Evolutionary conservation across 2,888 invertebrate species (phyloP).

Genomic region (Tenthredo amoena): DNA sequence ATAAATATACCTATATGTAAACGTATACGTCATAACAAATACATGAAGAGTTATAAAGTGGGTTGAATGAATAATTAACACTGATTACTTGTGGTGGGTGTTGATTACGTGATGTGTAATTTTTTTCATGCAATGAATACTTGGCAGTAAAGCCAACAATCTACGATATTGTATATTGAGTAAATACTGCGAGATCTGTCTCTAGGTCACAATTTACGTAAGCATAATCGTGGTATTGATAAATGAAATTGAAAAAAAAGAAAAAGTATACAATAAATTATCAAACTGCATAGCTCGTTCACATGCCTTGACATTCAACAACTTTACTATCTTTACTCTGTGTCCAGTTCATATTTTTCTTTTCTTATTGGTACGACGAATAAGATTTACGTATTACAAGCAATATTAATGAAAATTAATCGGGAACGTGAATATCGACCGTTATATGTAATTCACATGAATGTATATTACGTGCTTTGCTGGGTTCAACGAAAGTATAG

Average conservation of each 20-base stretch:
- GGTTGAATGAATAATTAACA: slow-evolving; percentile 18
- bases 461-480: background rate
- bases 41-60: background rate
- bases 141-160: background rate
- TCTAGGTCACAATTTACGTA: slow-evolving; percentile 6
- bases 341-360: background rate
- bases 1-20: background rate
- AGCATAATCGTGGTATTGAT: background rate
- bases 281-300: slow-evolving; percentile 2
- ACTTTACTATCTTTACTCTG: slow-evolving; percentile 5
- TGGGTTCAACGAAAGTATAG: background rate
- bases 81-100: slow-evolving; percentile 36
- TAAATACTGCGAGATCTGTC: slow-evolving; percentile 9
- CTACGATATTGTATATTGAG: background rate
- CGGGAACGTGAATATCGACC: background rate
- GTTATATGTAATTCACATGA: background rate
- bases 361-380: background rate
- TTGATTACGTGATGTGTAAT: slow-evolving; percentile 16
- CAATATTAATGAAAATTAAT: background rate
- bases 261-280: background rate
- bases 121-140: slow-evolving; percentile 19
- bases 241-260: background rate
- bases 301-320: slow-evolving; percentile 37
- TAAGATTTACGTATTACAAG: background rate
- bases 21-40: background rate